Percentiles rank a stretch among this genome's conserved stretches.
These are phyloP conservation scores for Carlito syrichta DNA, from an alignment of 2,113 vertebrate species.

Conservation along the genomic window DNA sequence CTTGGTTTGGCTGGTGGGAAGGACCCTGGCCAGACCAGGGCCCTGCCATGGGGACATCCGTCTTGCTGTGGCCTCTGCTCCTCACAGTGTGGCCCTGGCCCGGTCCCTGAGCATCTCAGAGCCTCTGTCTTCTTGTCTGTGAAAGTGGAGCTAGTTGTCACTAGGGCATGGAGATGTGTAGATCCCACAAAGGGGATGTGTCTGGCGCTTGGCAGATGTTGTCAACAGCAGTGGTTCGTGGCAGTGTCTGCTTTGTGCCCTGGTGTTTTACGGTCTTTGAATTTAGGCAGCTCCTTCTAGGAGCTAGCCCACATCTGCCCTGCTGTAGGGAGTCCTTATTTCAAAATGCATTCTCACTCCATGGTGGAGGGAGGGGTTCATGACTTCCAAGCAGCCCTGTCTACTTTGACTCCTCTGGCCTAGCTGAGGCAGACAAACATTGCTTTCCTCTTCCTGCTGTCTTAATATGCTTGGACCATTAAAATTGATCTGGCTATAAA, in stretches of 20 bases:
- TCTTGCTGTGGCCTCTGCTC: background rate
- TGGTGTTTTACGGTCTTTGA: background rate
- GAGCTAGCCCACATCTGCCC: background rate
- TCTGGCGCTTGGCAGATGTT: background rate
- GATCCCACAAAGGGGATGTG: too few species aligned
- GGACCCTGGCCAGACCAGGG: background rate
- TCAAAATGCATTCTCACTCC: background rate
- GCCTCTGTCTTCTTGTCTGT: background rate
- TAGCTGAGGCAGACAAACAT: constrained; percentile 11
- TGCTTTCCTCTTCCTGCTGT: constrained; percentile 20
- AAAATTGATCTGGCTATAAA: background rate
- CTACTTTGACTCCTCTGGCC: background rate
- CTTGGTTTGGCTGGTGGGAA: background rate
- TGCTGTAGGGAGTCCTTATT: background rate
- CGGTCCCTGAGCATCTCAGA: background rate
- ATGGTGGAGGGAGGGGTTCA: background rate
- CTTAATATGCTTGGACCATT: constrained; percentile 23
- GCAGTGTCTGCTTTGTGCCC: rapidly evolving
- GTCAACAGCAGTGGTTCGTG: background rate
- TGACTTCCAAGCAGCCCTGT: background rate
- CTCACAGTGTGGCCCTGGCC: background rate
- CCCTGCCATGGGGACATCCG: background rate
- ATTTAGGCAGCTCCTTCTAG: background rate
- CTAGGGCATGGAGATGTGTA: too few species aligned
- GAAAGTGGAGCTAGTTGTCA: background rate